Evolutionary conservation across 37 sponge, comb jelly and placozoan genomes (phyloP), one percentile per base, ranked within the genome.

Genomic region (Hormiphora californensis): DNA sequence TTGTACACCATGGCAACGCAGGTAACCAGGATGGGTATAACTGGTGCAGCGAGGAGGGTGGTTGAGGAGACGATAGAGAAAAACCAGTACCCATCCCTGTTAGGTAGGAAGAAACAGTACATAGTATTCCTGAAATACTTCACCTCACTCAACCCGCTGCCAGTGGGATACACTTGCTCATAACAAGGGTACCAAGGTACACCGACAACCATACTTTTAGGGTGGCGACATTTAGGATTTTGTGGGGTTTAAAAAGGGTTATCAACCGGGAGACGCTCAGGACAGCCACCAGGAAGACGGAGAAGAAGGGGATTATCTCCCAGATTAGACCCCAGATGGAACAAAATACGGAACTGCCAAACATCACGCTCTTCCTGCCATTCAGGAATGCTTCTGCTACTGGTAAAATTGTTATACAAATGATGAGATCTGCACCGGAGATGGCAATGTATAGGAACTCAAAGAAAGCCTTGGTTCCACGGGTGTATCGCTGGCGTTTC

Each of bases 301-400:
- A 73, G 46, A 43, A 73, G 81, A 73, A 73, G 4, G 81, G 81
- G 7, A 73, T 73, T 39, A 73, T 73, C 46, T 73, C 81, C 81
- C 81, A 73, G 44, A 73, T 8, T 23, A 73, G 11, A 8, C 81
- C 81, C 81, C 81, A 73, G 36, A 73, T 33, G 27, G 81, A 43
- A 17, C 81, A 73, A 46, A 73, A 73, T 4, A n/a, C 32, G 2
- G n/a, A n/a, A 46, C 43, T 33, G n/a, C 43, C 81, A 33, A 73
- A 73, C 81, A 73, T 8, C 36, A 19, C 38, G 3, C 46, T 43
- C 21, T 73, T 41, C 27, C 81, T 27, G 7, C 81, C 81, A 30
- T 73, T 73, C 46, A 73, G 5, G 27, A 73, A 73, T 1, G 81
- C 81, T 17, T 73, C 81, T 28, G 46, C 81, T 46, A 73, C 81